A percentile compares a stretch with the other conserved stretches of the same genome.
Conservation (phyloP, 2,113 vertebrate genomes). For the Gambusia holbrooki region DNA sequence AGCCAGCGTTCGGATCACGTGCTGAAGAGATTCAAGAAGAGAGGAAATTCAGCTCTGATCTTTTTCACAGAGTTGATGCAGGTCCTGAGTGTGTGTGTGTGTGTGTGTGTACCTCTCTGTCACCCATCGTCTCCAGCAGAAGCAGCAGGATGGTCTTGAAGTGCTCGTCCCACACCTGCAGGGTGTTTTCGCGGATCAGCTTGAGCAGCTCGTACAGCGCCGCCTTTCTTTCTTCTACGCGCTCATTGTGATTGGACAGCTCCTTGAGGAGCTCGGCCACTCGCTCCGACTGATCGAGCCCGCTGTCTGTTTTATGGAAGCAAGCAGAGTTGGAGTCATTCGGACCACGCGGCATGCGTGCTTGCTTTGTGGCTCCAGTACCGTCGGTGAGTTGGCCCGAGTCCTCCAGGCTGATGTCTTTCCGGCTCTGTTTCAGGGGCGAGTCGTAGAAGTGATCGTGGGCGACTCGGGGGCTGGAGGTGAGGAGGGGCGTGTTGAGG, state of each 20-base stretch:
- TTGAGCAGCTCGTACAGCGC: conserved; percentile 92
- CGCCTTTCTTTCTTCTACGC: conserved; percentile 91
- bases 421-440: conserved; percentile 88
- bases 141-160: conserved; percentile 96
- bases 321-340: not conserved
- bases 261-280: conserved; percentile 94
- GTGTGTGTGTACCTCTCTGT: conserved; percentile 86
- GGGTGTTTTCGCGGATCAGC: conserved; percentile 90
- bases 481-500: conserved; percentile 89
- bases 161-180: conserved; percentile 95
- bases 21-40: conserved; percentile 71
- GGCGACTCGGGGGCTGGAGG: conserved; percentile 86
- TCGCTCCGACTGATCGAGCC: conserved; percentile 91
- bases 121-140: conserved; percentile 93
- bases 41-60: not conserved
- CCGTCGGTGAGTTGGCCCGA: conserved; percentile 65
- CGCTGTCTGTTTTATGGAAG: conserved; percentile 79
- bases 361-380: conserved; percentile 17
- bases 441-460: conserved; percentile 90
- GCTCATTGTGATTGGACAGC: conserved; percentile 94
- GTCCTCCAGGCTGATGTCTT: conserved; percentile 88
- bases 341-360: not conserved
- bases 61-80: too few species aligned
- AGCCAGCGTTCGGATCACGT: conserved; percentile 92
- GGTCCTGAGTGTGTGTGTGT: not conserved